Percentiles rank a stretch among this genome's conserved stretches.
phyloP scores from a whole-genome alignment of 2,113 vertebrate genomes.

The Mobula birostris region DNA sequence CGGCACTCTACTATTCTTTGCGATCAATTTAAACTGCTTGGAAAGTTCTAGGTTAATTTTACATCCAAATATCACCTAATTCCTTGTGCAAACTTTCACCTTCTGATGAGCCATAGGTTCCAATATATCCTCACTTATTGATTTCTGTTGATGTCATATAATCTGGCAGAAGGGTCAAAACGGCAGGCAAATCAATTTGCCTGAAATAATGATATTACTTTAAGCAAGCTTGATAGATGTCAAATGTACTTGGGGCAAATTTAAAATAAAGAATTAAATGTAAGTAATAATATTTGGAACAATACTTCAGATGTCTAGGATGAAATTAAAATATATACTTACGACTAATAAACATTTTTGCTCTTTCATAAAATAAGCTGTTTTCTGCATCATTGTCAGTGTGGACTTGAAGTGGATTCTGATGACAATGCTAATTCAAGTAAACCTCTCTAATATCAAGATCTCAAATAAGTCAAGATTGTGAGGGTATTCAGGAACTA shows the following conservation, averaged over 20 bases:
- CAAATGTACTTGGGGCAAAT: not conserved
- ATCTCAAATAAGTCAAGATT: not conserved
- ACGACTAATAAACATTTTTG: not conserved
- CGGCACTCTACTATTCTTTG: not conserved
- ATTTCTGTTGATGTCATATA: not conserved
- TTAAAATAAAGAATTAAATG: not conserved
- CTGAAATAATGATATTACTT: not conserved
- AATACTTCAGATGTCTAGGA: not conserved
- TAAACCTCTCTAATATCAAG: not conserved
- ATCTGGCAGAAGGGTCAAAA: not conserved
- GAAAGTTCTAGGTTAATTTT: not conserved
- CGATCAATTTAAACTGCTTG: not conserved
- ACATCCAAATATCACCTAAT: not conserved
- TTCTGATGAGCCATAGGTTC: not conserved
- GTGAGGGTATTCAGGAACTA: not conserved
- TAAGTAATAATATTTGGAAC: not conserved
- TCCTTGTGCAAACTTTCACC: not conserved
- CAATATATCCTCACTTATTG: not conserved
- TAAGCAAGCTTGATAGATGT: not conserved
- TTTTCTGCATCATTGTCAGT: constrained; percentile 10
- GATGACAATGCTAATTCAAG: not conserved
- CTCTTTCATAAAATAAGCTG: not conserved
- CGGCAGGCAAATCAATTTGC: not conserved
- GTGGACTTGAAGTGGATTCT: constrained; percentile 12
- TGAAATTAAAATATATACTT: no score